These are phyloP conservation scores for Oryzias woworae DNA, from an alignment of 2,113 vertebrate genomes.

Conservation along the genomic window DNA sequence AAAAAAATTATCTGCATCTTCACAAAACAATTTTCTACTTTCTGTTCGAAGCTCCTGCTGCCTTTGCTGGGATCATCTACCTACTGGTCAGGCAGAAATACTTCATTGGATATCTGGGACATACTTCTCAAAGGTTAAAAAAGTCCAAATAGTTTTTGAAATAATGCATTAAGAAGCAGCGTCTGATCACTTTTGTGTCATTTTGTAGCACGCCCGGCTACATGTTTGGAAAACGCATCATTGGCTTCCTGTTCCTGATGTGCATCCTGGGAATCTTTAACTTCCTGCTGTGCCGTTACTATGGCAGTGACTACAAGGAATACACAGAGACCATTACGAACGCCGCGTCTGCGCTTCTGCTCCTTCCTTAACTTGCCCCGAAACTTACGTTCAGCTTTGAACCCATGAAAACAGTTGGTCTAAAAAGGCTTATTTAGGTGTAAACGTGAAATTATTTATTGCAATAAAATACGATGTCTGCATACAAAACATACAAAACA, in stretches of 20 bases:
- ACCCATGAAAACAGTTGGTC: background rate
- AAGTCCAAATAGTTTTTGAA: background rate
- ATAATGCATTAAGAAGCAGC: background rate
- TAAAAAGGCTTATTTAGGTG: constrained; percentile 1
- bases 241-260: constrained; percentile 90
- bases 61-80: constrained; percentile 92
- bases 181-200: background rate
- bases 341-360: constrained; percentile 85
- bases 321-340: constrained; percentile 84
- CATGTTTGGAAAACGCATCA: constrained; percentile 91
- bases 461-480: background rate
- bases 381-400: background rate
- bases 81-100: constrained; percentile 92
- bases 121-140: constrained; percentile 88
- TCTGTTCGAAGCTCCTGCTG: constrained; percentile 81
- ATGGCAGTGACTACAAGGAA: constrained; percentile 84
- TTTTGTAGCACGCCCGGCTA: constrained; percentile 86
- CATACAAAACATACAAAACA: background rate
- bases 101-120: constrained; percentile 92
- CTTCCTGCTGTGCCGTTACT: constrained; percentile 79
- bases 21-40: background rate
- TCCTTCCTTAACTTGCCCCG: constrained; percentile 79
- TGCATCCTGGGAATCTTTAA: constrained; percentile 87
- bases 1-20: too few relatives aligned
- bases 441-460: constrained; percentile 33